Evolutionary conservation across 1,140 invertebrate species (phyloP).

Genomic region (Dendroctonus ponderosae): DNA sequence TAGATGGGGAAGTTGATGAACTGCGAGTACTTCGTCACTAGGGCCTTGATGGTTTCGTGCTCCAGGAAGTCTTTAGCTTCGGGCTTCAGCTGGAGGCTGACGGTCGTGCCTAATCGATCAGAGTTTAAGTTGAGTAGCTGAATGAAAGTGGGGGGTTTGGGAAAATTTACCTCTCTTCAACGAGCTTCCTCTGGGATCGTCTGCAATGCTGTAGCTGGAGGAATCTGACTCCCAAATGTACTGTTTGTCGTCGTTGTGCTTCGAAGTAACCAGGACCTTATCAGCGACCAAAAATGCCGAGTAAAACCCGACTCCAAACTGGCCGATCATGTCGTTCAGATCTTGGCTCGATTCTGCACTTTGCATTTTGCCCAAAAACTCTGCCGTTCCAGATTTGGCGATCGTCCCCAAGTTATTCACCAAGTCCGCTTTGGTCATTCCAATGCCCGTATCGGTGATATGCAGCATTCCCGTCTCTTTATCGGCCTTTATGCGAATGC

Average conservation of each 20-base stretch:
- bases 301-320: conserved; percentile 98
- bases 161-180: conserved; percentile 39
- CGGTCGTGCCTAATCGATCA: conserved; percentile 43
- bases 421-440: conserved; percentile 95
- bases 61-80: conserved; percentile 96
- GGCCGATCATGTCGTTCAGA: conserved; percentile 85
- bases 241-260: conserved; percentile 93
- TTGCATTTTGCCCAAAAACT: conserved; percentile 94
- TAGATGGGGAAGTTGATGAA: conserved; percentile 99
- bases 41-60: conserved; percentile 81
- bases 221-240: conserved; percentile 99
- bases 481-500: conserved; percentile 94
- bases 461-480: conserved; percentile 93
- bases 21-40: conserved; percentile 98
- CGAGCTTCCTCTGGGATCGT: conserved; percentile 84
- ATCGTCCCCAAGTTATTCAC: conserved; percentile 98
- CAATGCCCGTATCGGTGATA: conserved; percentile 96
- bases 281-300: conserved; percentile 94
- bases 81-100: conserved; percentile 88
- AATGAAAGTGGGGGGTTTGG: not conserved
- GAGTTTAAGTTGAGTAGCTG: no score
- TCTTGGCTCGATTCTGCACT: conserved; percentile 65
- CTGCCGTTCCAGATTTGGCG: conserved; percentile 98
- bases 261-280: conserved; percentile 88
- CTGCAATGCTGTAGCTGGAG: conserved; percentile 78